phyloP scores from a whole-genome alignment of 2,113 vertebrate genomes.

The Passer domesticus region DNA sequence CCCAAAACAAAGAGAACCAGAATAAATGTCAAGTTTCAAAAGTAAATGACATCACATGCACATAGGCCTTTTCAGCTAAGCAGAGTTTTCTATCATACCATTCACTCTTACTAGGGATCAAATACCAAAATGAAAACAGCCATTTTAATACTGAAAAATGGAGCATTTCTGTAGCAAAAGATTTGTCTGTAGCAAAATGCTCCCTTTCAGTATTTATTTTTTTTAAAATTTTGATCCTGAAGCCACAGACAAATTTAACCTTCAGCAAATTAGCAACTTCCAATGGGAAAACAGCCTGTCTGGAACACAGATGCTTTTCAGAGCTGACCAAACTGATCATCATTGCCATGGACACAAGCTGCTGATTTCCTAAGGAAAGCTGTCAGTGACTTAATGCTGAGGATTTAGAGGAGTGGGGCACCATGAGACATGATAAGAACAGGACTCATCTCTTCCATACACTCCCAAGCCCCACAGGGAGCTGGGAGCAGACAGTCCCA shows the following conservation, averaged over 20 bases:
- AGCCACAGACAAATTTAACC: neutral
- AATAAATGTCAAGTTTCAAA: constrained; percentile 22
- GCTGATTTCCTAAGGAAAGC: neutral
- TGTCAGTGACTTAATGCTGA: neutral
- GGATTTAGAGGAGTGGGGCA: neutral
- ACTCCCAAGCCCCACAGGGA: neutral
- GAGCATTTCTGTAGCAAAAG: neutral
- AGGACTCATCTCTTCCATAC: neutral
- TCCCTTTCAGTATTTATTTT: neutral
- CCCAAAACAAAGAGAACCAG: neutral
- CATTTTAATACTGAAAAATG: neutral
- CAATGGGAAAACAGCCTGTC: neutral
- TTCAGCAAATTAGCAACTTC: constrained; percentile 6
- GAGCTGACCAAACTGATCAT: neutral
- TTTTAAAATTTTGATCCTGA: neutral
- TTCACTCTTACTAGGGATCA: neutral
- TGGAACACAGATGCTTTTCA: neutral
- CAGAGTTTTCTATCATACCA: neutral
- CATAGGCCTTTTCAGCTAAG: neutral
- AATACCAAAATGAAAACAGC: neutral
- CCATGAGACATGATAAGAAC: neutral
- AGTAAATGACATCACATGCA: neutral
- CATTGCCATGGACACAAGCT: neutral
- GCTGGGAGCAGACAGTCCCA: neutral
- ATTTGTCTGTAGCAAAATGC: neutral